A percentile compares a stretch with the other conserved stretches of the same genome.
phyloP scores from a whole-genome alignment of 2,888 invertebrate genomes.

The Mantis religiosa region DNA sequence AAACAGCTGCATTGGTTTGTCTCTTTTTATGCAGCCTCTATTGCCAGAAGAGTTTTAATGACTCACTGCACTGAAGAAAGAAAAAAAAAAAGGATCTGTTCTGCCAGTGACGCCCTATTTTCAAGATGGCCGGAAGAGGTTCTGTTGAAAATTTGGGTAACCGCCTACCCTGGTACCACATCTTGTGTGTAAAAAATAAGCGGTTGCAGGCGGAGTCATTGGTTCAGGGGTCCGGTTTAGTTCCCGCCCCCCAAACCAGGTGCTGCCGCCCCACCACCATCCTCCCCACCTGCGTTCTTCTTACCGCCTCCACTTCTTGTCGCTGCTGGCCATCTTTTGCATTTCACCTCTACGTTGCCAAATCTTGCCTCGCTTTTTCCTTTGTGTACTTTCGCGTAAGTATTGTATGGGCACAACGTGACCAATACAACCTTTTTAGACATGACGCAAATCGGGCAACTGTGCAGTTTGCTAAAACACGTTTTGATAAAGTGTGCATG shows the following conservation, averaged over 20 bases:
- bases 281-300: neutral
- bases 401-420: neutral
- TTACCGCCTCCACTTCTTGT: neutral
- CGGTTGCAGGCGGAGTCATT: neutral
- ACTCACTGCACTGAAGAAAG: neutral
- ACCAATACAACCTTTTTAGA: neutral
- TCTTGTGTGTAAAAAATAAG: neutral
- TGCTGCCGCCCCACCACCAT: neutral
- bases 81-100: neutral
- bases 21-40: neutral
- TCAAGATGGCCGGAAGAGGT: conserved; percentile 20
- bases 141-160: neutral
- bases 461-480: neutral
- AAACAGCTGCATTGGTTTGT: neutral
- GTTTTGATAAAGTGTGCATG: neutral
- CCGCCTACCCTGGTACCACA: neutral
- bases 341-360: conserved; percentile 4
- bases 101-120: conserved; percentile 15
- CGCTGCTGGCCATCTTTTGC: neutral
- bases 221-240: conserved; percentile 20
- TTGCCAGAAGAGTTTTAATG: neutral
- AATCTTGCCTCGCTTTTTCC: neutral
- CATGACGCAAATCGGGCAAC: neutral
- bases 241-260: conserved; percentile 14
- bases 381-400: neutral